Evolutionary conservation across 92 coral and sea anemone species (phyloP).

Genomic region (Micromussa lordhowensis): DNA sequence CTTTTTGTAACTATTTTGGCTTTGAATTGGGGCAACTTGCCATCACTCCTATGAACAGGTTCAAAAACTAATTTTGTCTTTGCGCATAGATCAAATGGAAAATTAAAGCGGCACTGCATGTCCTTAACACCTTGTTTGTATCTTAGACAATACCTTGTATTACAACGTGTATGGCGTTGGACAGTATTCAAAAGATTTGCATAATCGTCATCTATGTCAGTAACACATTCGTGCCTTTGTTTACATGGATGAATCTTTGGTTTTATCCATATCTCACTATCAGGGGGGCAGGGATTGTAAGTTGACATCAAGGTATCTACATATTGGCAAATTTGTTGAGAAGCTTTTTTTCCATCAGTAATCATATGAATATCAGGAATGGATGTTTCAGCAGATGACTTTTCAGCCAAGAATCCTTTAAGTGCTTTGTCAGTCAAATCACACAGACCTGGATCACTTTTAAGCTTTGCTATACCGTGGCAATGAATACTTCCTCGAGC

Average conservation of each 20-base stretch:
- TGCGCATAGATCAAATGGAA: slow-evolving; percentile 60
- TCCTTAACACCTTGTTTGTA: slow-evolving; percentile 31
- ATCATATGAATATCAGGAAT: slow-evolving; percentile 15
- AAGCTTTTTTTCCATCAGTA: slow-evolving; percentile 59
- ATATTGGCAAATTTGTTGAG: slow-evolving; percentile 53
- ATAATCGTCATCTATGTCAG: slow-evolving; percentile 53
- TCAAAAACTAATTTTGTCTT: slow-evolving; percentile 65
- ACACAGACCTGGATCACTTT: slow-evolving; percentile 71
- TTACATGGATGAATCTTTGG: slow-evolving; percentile 64
- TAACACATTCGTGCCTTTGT: slow-evolving; percentile 38
- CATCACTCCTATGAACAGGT: slow-evolving; percentile 49
- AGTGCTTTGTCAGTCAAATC: slow-evolving; percentile 58
- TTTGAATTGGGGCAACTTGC: slow-evolving; percentile 31
- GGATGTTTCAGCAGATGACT: slow-evolving; percentile 10
- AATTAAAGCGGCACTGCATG: slow-evolving; percentile 65
- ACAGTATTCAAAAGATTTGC: slow-evolving; percentile 52
- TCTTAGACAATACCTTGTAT: slow-evolving; percentile 67
- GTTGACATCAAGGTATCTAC: slow-evolving; percentile 66
- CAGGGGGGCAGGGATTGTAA: slow-evolving; percentile 58
- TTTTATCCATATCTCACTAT: slow-evolving; percentile 60
- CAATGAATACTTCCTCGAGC: too few species aligned
- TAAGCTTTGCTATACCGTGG: slow-evolving; percentile 65
- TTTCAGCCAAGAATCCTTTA: slow-evolving; percentile 63
- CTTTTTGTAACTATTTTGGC: slow-evolving; percentile 58
- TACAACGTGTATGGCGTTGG: slow-evolving; percentile 65